Base-by-base conservation (phyloP, 2,888 invertebrate species). In the Amblyjoppa fuscipennis region DNA sequence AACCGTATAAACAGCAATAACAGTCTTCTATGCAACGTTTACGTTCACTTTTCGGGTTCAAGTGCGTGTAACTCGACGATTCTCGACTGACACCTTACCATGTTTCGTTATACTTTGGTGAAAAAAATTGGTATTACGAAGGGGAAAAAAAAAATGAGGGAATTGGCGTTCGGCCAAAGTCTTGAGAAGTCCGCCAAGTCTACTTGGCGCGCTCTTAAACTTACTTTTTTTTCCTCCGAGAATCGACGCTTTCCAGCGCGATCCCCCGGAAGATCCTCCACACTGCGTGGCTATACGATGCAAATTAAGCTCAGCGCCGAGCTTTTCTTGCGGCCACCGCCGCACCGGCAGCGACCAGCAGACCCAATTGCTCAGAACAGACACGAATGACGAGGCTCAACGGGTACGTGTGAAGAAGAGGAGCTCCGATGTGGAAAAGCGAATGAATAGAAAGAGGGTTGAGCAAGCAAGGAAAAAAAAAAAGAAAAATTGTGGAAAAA, bases 351-450 rank as follows among this genome's bases (percentile, higher is more conserved):
- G 51, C 34, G 49, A 41, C 70, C 31, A 61, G 45, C 34, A 51
- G 53, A 51, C 61, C 66, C 41, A 45, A 16, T 83, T 68, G 56
- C 73, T 77, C 61, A 20, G 16, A 76, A 73, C 56, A 56, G 68
- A 73, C 77, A 34, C 51, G 75, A 28, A 77, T 59, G 68, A 38
- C 77, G 28, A 34, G 68, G 73, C 73, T 78, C 64, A 75, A 83
- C 61, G 28, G 69, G 34, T 64, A 64, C 68, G 74, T 38, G 71
- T 59, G 38, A 75, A 79, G 69, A 59, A 73, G 38, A 51, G 16
- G 41, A 68, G 84, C 73, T 76, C 20, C 70, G 68, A 70, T 41
- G 73, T 13, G 59, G 45, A 76, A 64, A 75, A 25, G 66, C 56
- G 61, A 51, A 38, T 49, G 75, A 66, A 70, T 41, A 76, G 64